phyloP scores from a whole-genome alignment of 2,888 invertebrate species.

The Entomobrya proxima region DNA sequence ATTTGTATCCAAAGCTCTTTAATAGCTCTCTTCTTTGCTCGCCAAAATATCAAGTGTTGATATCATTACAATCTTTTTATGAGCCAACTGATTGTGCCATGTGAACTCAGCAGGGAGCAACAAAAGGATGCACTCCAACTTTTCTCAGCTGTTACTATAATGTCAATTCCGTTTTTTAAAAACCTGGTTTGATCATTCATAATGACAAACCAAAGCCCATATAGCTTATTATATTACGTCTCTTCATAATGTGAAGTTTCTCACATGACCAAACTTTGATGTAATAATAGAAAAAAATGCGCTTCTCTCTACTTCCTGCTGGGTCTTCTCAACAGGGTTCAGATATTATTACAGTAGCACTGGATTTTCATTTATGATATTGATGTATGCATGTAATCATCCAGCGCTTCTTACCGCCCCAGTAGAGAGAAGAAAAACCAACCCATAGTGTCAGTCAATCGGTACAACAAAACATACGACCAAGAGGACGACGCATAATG shows the following conservation, averaged over 20 bases:
- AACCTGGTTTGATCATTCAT: conserved; percentile 14
- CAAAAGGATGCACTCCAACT: conserved; percentile 43
- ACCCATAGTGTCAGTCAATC: conserved; percentile 32
- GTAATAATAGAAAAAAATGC: conserved; percentile 50
- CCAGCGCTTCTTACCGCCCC: conserved; percentile 43
- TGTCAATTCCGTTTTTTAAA: conserved; percentile 53
- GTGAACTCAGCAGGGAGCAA: conserved; percentile 59
- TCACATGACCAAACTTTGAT: conserved; percentile 51
- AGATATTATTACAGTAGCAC: conserved; percentile 16
- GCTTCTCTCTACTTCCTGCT: conserved; percentile 34
- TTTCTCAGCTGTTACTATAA: conserved; percentile 54
- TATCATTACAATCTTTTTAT: conserved; percentile 55
- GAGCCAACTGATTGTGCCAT: conserved; percentile 34
- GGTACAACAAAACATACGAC: conserved; percentile 4
- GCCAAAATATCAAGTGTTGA: conserved; percentile 53
- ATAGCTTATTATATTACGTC: not conserved
- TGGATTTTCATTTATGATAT: conserved; percentile 3
- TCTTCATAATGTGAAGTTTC: conserved; percentile 18
- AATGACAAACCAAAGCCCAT: not conserved
- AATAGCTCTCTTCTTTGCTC: not conserved
- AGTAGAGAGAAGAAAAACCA: conserved; percentile 19
- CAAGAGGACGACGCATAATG: not conserved
- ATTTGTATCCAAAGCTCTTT: conserved; percentile 16
- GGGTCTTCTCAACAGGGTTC: conserved; percentile 32
- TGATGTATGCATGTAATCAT: conserved; percentile 62